A percentile compares a stretch with the other conserved stretches of the same genome.
Evolutionary conservation across 1,140 invertebrate genomes (phyloP).

Genomic region (Apocrypta bakeri): DNA sequence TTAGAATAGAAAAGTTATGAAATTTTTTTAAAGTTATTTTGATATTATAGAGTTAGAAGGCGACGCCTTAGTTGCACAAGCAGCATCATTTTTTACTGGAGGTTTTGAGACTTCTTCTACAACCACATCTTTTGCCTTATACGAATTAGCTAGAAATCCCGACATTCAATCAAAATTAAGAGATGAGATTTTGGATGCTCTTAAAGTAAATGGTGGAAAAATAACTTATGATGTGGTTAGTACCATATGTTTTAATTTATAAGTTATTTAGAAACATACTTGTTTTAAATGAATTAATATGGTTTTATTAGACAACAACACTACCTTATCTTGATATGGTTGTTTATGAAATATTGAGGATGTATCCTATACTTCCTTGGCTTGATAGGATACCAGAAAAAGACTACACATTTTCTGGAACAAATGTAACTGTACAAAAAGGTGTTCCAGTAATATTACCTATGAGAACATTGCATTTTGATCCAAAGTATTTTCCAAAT

Average conservation of each 20-base stretch:
- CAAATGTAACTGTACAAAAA: constrained; percentile 65
- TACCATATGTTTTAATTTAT: not conserved
- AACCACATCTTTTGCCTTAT: constrained; percentile 74
- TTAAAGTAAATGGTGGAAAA: constrained; percentile 65
- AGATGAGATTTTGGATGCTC: constrained; percentile 74
- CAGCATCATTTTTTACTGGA: constrained; percentile 79
- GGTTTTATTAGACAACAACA: constrained; percentile 24
- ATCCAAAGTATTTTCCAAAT: constrained; percentile 77
- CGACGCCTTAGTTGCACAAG: constrained; percentile 78
- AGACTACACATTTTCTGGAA: constrained; percentile 67
- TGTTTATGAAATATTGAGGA: constrained; percentile 75
- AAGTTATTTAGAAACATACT: not conserved
- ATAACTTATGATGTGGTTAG: constrained; percentile 71
- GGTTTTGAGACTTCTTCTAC: constrained; percentile 78
- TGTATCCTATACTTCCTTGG: constrained; percentile 76
- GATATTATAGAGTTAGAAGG: constrained; percentile 70
- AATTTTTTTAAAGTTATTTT: too few species aligned
- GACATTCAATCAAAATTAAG: constrained; percentile 74
- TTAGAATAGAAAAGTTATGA: too few species aligned
- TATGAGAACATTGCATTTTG: constrained; percentile 67
- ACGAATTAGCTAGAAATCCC: constrained; percentile 76
- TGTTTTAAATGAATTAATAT: not conserved
- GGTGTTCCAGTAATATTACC: constrained; percentile 70
- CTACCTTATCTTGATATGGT: constrained; percentile 50
- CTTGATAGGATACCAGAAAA: constrained; percentile 69